Conservation (phyloP, 2,797 vertebrate genomes). For the Erethizon dorsatum region DNA sequence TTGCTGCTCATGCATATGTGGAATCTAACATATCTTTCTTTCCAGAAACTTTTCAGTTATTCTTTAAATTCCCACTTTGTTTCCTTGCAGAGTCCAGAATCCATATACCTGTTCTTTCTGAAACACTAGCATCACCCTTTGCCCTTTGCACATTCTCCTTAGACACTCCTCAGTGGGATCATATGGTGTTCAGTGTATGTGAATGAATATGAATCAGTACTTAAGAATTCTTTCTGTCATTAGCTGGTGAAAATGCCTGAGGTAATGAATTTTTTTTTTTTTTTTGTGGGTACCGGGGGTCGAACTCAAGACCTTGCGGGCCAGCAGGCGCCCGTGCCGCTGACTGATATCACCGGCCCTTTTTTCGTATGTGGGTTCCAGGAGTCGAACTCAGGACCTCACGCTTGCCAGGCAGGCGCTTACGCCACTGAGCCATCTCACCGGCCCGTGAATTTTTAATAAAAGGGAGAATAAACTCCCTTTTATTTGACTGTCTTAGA, state of each 20-base stretch:
- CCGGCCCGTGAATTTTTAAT: not conserved
- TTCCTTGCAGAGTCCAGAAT: constrained; percentile 22
- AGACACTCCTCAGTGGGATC: not conserved
- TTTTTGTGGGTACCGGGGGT: too few species aligned
- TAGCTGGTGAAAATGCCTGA: constrained; percentile 6
- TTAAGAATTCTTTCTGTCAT: constrained; percentile 33
- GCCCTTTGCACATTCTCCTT: not conserved
- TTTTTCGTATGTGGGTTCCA: too few species aligned
- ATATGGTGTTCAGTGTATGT: not conserved
- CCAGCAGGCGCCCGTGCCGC: too few species aligned
- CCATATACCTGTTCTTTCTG: not conserved
- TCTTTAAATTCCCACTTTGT: constrained; percentile 14
- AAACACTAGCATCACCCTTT: not conserved
- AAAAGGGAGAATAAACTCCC: not conserved
- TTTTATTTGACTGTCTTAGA: not conserved
- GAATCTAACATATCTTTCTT: not conserved
- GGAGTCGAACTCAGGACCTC: too few species aligned
- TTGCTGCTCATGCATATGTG: not conserved
- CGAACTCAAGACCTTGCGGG: too few species aligned
- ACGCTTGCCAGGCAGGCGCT: too few species aligned
- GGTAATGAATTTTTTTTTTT: not conserved
- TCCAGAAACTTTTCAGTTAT: not conserved
- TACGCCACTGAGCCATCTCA: too few species aligned
- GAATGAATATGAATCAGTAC: not conserved
- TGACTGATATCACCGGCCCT: too few species aligned